phyloP scores from a whole-genome alignment of 2,888 invertebrate species.

The Agrilus cyanescens region DNA sequence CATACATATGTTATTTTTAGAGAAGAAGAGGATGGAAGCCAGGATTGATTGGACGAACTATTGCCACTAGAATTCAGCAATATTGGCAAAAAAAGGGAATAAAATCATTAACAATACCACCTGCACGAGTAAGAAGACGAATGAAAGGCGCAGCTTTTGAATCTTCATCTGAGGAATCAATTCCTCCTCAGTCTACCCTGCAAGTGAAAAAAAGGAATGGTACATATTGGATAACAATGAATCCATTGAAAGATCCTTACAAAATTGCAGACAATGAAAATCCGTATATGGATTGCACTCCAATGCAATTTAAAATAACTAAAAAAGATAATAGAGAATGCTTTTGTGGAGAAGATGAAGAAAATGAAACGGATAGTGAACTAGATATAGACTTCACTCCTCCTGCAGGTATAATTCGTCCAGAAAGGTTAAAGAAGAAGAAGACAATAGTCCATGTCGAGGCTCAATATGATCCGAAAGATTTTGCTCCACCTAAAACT shows the following conservation, averaged over 20 bases:
- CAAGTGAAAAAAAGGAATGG: constrained; percentile 55
- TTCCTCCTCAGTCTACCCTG: constrained; percentile 50
- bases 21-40: constrained; percentile 45
- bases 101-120: constrained; percentile 15
- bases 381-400: constrained; percentile 62
- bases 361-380: constrained; percentile 45
- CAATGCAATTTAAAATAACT: constrained; percentile 53
- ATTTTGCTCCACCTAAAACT: constrained; percentile 36
- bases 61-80: constrained; percentile 27
- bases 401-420: constrained; percentile 54
- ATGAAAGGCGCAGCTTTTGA: constrained; percentile 25
- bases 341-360: constrained; percentile 33
- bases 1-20: constrained; percentile 15
- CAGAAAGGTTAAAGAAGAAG: constrained; percentile 37
- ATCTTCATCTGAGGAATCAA: constrained; percentile 36
- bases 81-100: constrained; percentile 26
- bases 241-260: constrained; percentile 51
- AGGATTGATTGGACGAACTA: constrained; percentile 42
- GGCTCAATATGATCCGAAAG: constrained; percentile 48
- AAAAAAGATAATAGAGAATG: constrained; percentile 40
- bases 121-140: constrained; percentile 36
- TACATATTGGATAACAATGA: constrained; percentile 51
- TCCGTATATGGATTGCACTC: constrained; percentile 56
- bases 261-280: constrained; percentile 47
- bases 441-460: constrained; percentile 42